A percentile compares a stretch with the other conserved stretches of the same genome.
Conservation (phyloP, 1,140 invertebrate genomes). For the Ceratoteleas bidentatus region DNA sequence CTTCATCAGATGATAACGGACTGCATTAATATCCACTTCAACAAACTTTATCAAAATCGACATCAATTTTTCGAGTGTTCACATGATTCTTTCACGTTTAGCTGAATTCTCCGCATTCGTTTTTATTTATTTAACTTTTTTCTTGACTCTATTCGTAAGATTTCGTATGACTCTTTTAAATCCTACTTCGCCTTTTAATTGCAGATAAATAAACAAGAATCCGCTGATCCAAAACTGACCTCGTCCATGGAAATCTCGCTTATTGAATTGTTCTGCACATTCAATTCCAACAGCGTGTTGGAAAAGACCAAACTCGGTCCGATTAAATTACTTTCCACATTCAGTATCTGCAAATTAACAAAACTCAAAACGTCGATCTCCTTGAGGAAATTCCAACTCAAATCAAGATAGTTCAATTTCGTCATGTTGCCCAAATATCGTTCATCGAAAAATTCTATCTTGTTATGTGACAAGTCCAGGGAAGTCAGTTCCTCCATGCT, state of each 20-base stretch:
- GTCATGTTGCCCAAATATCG: conserved; percentile 43
- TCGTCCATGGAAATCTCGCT: conserved; percentile 32
- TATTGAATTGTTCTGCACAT: conserved; percentile 57
- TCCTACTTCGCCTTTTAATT: no score
- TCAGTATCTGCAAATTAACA: conserved; percentile 50
- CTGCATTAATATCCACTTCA: conserved; percentile 11
- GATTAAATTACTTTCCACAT: conserved; percentile 67
- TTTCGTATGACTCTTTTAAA: no score
- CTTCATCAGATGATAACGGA: background rate
- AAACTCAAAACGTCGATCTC: conserved; percentile 24
- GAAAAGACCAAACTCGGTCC: conserved; percentile 42
- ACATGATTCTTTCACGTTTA: background rate
- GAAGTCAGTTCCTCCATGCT: conserved; percentile 41
- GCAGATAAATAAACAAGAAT: background rate
- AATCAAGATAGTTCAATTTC: conserved; percentile 58
- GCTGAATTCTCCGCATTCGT: conserved; percentile 10
- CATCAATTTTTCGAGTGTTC: background rate
- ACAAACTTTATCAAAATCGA: conserved; percentile 21
- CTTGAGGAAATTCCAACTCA: conserved; percentile 56
- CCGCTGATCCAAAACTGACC: conserved; percentile 19
- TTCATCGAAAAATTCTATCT: conserved; percentile 59
- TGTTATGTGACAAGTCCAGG: conserved; percentile 71
- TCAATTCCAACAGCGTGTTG: conserved; percentile 44
- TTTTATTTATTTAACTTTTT: background rate
- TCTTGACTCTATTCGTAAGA: no score